Percentiles rank a stretch among this genome's conserved stretches.
These are phyloP conservation scores for Copidosoma floridanum DNA, from an alignment of 1,140 invertebrate species.

Conservation along the genomic window DNA sequence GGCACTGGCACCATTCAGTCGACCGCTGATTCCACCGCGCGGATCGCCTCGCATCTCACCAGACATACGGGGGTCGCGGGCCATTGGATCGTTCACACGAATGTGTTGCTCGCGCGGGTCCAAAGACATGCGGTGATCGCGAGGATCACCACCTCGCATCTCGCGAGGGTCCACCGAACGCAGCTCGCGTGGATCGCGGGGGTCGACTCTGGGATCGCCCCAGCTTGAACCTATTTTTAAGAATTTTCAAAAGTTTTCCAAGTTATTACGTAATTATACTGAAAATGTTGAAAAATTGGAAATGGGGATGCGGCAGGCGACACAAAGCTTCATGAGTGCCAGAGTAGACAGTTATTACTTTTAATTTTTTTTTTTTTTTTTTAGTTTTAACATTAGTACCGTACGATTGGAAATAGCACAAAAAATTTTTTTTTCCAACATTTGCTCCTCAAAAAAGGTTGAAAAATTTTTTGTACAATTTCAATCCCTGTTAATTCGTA, in stretches of 20 bases:
- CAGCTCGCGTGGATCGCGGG: slow-evolving; percentile 59
- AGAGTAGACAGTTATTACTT: no score
- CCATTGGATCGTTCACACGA: slow-evolving; percentile 60
- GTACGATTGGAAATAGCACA: no score
- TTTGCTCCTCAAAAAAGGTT: no score
- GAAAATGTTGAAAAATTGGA: no score
- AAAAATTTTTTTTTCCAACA: no score
- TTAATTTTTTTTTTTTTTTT: no score
- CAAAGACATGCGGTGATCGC: slow-evolving; percentile 61
- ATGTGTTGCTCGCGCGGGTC: slow-evolving; percentile 69
- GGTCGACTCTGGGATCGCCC: slow-evolving; percentile 60
- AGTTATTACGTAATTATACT: no score
- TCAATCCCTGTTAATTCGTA: no score
- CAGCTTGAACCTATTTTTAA: slow-evolving; percentile 54
- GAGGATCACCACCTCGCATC: slow-evolving; percentile 54
- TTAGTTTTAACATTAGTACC: no score
- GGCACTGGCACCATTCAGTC: slow-evolving; percentile 64
- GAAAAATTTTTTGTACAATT: no score
- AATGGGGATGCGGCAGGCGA: no score
- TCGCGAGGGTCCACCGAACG: slow-evolving; percentile 59
- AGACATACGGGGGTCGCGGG: slow-evolving; percentile 52
- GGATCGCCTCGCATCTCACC: slow-evolving; percentile 67
- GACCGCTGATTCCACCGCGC: slow-evolving; percentile 73
- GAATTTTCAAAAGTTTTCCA: no score
- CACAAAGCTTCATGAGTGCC: neutral